Base-by-base conservation (phyloP, 2,888 invertebrate genomes). In the Cheilosia scutellata region DNA sequence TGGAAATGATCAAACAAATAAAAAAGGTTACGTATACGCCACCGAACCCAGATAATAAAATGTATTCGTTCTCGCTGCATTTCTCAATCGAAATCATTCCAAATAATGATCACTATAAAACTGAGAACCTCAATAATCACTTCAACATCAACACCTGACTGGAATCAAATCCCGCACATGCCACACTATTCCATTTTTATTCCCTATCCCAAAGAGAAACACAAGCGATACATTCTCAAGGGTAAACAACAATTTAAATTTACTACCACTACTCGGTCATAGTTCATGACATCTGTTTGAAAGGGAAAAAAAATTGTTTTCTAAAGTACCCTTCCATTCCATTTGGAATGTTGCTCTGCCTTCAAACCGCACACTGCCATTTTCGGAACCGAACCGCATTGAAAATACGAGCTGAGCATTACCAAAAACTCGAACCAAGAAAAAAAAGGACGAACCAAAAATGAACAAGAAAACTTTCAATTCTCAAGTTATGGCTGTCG, bases 181-280 rank as follows among this genome's bases (percentile, higher is more conserved):
- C 25, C 70, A 63, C 63, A 63, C 57, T 60, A 44, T 57, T 27
- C 42, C 44, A 31, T 29, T 33, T 42, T 9, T 62, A 70, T 75
- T 29, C 57, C 20, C 51, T 40, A 70, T 20, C 51, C 9, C 27
- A 44, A 11, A 57, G 13, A 49, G 20, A 53, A 60, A 2, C 40
- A 55, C 29, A 40, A 53, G 47, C 71, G 44, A 62, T 63, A 74
- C 57, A 74, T 66, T 55, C 76, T 65, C 76, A 72, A 76, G 76
- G 76, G 82, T 82, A 77, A 82, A 86, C 86, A 82, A 82, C 86
- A 86, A 86, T 82, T 77, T 74, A 82, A 86, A 86, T 86, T 86
- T 82, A 86, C 86, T 86, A 68, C 80, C 72, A 77, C 63, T 63
- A 77, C 71, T 82, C 80, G 86, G 86, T 86, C 86, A 82, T 86